Percentiles rank a stretch among this genome's conserved stretches.
Conservation (phyloP, 2,888 invertebrate species). For the Pyrrhia umbra region DNA sequence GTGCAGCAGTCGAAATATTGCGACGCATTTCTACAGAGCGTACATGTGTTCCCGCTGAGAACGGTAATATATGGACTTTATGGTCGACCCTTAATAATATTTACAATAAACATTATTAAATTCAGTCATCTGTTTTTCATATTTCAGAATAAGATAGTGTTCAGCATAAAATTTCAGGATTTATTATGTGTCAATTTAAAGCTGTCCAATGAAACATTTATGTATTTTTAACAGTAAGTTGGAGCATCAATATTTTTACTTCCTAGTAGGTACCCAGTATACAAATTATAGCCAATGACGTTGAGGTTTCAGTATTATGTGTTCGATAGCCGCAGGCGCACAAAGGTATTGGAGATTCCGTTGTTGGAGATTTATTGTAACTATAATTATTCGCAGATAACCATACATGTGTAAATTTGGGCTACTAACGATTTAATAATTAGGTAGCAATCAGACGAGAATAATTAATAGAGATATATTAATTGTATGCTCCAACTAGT, state of each 20-base stretch:
- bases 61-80: conserved; percentile 38
- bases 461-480: conserved; percentile 33
- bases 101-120: conserved; percentile 18
- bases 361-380: conserved; percentile 53
- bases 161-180: neutral
- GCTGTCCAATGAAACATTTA: neutral
- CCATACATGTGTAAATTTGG: conserved; percentile 32
- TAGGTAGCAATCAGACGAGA: conserved; percentile 10
- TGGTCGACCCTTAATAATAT: conserved; percentile 26
- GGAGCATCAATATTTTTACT: conserved; percentile 44
- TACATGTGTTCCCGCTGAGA: conserved; percentile 55
- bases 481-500: conserved; percentile 4
- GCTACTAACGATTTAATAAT: conserved; percentile 40
- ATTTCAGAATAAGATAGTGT: conserved; percentile 2
- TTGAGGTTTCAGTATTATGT: conserved; percentile 43
- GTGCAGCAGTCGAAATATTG: conserved; percentile 61
- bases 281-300: conserved; percentile 68
- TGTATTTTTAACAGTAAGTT: conserved; percentile 18
- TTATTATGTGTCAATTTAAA: neutral
- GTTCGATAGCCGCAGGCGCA: conserved; percentile 46
- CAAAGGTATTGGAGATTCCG: conserved; percentile 31
- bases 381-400: conserved; percentile 47
- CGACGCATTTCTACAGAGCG: conserved; percentile 26
- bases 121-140: conserved; percentile 13
- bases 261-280: conserved; percentile 62